Evolutionary conservation across 2,888 invertebrate genomes (phyloP), one percentile per base, ranked within the genome.

Genomic region (Agonopterix alstromeriana): DNA sequence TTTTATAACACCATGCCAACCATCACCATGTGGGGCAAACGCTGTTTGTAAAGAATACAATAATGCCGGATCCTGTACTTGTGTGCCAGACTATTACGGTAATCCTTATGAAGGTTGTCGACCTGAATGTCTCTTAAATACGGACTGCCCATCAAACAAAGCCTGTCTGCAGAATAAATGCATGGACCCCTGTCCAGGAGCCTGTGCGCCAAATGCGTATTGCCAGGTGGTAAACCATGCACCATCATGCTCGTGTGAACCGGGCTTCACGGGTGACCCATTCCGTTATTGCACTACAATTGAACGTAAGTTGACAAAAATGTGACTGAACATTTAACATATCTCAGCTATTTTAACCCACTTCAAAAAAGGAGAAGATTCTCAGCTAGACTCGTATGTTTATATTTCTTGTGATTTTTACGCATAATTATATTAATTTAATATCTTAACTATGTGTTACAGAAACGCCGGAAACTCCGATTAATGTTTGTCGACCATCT

Each of bases 91-190:
- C 45, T 94, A 92, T 67, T 89, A 90, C 55, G 95, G 95, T 48
- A 93, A 95, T 80, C 94, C 95, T 11, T 94, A 94, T 58, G 93
- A 93, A 78, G 92, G 92, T 35, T 94, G 94, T 65, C 88, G 93
- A 53, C 94, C 94, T 8, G 94, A 94, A 77, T 94, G 94, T 74
- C 76, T 91, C 1, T 73, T 93, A 10, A 93, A 93, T 71, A 91
- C 92, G 0, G 94, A 94, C 65, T 94, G 94, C 69, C 83, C 92
- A 8, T 90, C 92, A 8, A 91, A 92, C 62, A 90, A 82, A 61
- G 93, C 94, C n/a, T 94, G 94, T 64, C 82, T 93, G 8, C 91
- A 92, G 65, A 92, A 91, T 59, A 94, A 93, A 78, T 95, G 95
- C 70, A 82, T 88, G 60, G 93, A 95, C 76, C 95, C 95, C 42